Evolutionary conservation across 2,888 invertebrate species (phyloP).

Genomic region (Empis stercorea): DNA sequence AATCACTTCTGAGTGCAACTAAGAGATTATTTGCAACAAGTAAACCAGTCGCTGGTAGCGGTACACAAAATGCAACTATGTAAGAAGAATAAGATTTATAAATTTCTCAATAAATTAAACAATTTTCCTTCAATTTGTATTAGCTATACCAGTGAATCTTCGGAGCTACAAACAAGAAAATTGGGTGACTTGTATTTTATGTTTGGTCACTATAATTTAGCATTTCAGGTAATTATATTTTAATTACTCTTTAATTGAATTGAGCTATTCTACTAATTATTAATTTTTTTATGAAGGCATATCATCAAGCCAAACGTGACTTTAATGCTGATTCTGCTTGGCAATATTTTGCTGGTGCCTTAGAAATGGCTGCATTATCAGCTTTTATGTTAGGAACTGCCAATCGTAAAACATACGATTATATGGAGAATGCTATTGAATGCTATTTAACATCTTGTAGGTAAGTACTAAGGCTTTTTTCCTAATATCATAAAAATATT

Average conservation of each 20-base stretch:
- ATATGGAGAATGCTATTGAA: constrained; percentile 89
- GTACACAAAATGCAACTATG: constrained; percentile 67
- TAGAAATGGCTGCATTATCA: constrained; percentile 91
- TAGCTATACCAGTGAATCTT: constrained; percentile 72
- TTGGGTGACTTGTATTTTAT: constrained; percentile 93
- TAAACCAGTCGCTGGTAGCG: constrained; percentile 62
- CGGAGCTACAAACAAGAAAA: constrained; percentile 84
- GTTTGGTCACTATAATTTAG: constrained; percentile 84
- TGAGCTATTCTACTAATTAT: no score
- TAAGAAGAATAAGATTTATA: constrained; percentile 37
- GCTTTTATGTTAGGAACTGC: constrained; percentile 79
- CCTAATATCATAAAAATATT: constrained; percentile 4
- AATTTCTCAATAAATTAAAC: background rate
- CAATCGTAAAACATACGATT: constrained; percentile 65
- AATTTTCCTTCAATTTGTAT: constrained; percentile 6
- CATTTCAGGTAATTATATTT: constrained; percentile 49
- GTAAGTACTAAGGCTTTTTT: constrained; percentile 36
- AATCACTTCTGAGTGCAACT: constrained; percentile 85
- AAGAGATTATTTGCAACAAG: constrained; percentile 91
- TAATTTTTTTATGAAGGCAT: constrained; percentile 40
- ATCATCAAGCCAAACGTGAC: constrained; percentile 94
- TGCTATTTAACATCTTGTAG: constrained; percentile 85
- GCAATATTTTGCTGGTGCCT: constrained; percentile 91
- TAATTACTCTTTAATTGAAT: no score
- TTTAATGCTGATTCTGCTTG: constrained; percentile 95